phyloP scores from a whole-genome alignment of 2,113 vertebrate species.

The Leucopsar rothschildi region DNA sequence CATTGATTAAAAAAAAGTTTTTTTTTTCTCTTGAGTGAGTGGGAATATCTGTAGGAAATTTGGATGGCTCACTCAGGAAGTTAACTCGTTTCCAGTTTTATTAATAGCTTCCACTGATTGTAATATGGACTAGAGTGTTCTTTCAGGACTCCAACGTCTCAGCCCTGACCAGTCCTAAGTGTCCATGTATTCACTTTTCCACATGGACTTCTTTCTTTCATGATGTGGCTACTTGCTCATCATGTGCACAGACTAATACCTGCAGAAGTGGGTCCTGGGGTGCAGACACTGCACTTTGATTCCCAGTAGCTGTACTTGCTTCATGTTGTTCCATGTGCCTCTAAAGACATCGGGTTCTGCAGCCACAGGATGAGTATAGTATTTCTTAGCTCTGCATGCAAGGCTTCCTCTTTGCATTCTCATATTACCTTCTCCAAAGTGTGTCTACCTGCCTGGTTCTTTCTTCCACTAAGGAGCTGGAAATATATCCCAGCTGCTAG shows the following conservation, averaged over 20 bases:
- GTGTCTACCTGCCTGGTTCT: neutral
- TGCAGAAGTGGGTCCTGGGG: neutral
- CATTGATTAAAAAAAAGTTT: neutral
- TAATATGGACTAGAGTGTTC: neutral
- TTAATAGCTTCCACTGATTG: neutral
- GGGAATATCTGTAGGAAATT: neutral
- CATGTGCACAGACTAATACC: neutral
- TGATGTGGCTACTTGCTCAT: neutral
- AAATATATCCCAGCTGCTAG: neutral
- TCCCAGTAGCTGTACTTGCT: neutral
- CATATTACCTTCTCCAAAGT: neutral
- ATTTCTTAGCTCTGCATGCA: accelerated
- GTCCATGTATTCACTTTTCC: neutral
- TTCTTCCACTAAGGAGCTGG: neutral
- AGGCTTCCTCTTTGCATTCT: neutral
- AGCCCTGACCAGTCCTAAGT: neutral
- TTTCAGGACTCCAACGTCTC: neutral
- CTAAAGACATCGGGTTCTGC: neutral
- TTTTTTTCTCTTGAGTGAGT: neutral
- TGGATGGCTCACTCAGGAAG: neutral
- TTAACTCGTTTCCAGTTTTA: neutral
- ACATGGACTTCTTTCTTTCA: neutral
- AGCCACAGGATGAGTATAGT: neutral
- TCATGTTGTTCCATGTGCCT: neutral
- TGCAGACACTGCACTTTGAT: neutral